phyloP scores from a whole-genome alignment of 2,113 vertebrate species.

The Gadus chalcogrammus region DNA sequence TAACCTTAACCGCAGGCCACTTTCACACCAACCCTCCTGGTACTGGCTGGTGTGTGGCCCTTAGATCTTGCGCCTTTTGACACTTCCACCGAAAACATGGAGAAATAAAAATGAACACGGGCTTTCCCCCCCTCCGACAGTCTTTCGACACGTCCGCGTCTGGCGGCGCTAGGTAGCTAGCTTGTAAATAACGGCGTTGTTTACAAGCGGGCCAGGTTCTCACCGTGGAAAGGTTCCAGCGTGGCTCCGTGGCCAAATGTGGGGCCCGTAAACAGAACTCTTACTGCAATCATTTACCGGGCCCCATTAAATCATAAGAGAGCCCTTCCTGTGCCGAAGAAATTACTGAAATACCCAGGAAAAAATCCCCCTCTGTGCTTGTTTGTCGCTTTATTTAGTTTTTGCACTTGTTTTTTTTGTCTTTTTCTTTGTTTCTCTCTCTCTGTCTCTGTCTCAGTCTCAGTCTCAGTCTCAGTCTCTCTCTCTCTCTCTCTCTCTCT shows the following conservation, averaged over 20 bases:
- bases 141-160: conserved; percentile 39
- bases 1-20: not conserved
- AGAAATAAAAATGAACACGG: conserved; percentile 3
- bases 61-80: not conserved
- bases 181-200: conserved; percentile 30
- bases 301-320: conserved; percentile 59
- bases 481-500: conserved; percentile 5
- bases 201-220: conserved; percentile 44
- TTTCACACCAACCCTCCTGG: conserved; percentile 14
- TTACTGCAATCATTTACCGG: conserved; percentile 56
- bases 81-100: not conserved
- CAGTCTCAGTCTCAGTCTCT: no score
- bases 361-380: not conserved
- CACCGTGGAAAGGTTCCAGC: conserved; percentile 49
- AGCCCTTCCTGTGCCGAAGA: conserved; percentile 53
- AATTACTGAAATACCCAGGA: not conserved
- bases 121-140: not conserved
- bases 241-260: conserved; percentile 22
- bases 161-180: conserved; percentile 2
- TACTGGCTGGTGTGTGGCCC: not conserved
- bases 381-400: not conserved
- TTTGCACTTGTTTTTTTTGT: not conserved
- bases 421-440: not conserved
- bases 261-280: conserved; percentile 50
- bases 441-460: no score